Conservation (phyloP, 2,113 vertebrate genomes). For the Poecilia latipinna region DNA sequence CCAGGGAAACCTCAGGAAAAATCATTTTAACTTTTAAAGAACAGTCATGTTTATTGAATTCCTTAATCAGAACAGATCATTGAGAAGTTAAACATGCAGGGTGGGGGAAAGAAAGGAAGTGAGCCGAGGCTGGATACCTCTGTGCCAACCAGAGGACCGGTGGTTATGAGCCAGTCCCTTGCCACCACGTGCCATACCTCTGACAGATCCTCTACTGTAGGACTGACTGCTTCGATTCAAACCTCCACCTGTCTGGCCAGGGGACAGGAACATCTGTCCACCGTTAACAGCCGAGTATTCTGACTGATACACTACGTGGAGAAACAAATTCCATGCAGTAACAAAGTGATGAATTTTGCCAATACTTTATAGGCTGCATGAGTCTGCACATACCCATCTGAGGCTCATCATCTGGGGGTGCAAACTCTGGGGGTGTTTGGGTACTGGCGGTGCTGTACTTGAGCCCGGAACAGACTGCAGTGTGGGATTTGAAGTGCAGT, state of each 20-base stretch:
- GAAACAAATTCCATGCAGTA: background rate
- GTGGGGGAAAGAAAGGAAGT: background rate
- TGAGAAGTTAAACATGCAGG: background rate
- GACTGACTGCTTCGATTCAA: constrained; percentile 81
- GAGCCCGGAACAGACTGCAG: constrained; percentile 73
- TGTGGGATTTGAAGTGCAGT: constrained; percentile 80
- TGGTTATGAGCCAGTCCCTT: constrained; percentile 81
- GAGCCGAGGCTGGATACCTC: constrained; percentile 77
- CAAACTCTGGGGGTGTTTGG: constrained; percentile 90
- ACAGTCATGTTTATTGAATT: background rate
- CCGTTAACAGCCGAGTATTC: constrained; percentile 82
- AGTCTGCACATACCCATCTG: constrained; percentile 74
- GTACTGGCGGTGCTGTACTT: constrained; percentile 88
- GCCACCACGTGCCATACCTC: constrained; percentile 86
- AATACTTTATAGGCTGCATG: background rate
- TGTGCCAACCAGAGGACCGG: constrained; percentile 83
- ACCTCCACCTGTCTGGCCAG: constrained; percentile 72
- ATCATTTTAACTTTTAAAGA: background rate
- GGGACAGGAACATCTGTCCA: constrained; percentile 84
- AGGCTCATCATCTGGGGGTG: constrained; percentile 81
- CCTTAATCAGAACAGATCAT: background rate
- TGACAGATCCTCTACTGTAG: constrained; percentile 83
- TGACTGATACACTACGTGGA: constrained; percentile 79
- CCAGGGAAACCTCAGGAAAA: background rate
- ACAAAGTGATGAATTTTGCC: background rate